Evolutionary conservation across 2,888 invertebrate species (phyloP), one percentile per base, ranked within the genome.

Genomic region (Xestobium rufovillosum): DNA sequence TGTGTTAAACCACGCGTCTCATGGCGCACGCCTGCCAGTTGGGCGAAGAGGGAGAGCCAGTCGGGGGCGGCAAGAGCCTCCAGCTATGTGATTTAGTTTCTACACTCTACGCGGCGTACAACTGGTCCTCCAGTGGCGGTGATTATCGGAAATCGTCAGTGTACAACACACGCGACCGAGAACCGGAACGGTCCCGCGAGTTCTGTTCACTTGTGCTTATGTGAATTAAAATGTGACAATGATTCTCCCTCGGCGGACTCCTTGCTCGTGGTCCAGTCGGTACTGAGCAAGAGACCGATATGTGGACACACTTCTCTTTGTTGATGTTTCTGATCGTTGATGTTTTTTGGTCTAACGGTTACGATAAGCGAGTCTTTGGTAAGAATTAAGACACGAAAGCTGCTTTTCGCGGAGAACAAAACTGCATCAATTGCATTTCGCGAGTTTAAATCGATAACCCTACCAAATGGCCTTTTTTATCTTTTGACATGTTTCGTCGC

Each of bases 31-130:
- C 59, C 50, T 57, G 51, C 47, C 47, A 50, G 50, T 51, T 53
- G 50, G 49, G 52, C 53, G 55, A 52, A 57, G 59, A 56, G 58
- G 50, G 53, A 50, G 50, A 45, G 48, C 49, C 53, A 53, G 53
- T 59, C 52, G 57, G 61, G 61, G 63, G 61, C 55, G 59, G 63
- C 54, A 57, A 59, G 56, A 53, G 55, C 60, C 59, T 59, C 51
- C 49, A 59, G 60, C 57, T 59, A 57, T 56, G 60, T 56, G 60
- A 61, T 64, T 63, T 61, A 64, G 60, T 61, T 60, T 53, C 55
- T 52, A 51, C 51, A 53, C 49, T 53, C 51, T 45, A 51, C 55
- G 51, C 58, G 57, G 48, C 50, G 56, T 51, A 52, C 52, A 44
- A 50, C 50, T 45, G 48, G 36, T 45, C 37, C 36, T 34, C 42